Conservation (phyloP, 2,888 invertebrate species). For the Nebria brevicollis region DNA sequence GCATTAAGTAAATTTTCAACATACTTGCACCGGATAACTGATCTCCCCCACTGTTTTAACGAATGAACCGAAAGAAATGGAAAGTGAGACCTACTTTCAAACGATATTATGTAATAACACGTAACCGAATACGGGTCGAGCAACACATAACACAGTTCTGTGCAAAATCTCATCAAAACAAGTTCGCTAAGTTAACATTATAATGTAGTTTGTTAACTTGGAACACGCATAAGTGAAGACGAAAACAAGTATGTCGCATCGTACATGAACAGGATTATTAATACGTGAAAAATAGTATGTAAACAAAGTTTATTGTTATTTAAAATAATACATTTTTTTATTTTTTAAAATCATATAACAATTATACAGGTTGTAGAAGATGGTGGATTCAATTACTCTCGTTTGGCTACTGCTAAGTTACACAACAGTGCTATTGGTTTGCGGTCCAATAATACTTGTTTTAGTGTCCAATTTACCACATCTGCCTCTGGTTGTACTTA, state of each 20-base stretch:
- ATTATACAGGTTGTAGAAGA: conserved; percentile 53
- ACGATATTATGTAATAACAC: conserved; percentile 33
- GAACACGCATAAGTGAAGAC: not conserved
- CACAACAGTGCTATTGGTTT: conserved; percentile 71
- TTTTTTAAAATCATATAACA: not conserved
- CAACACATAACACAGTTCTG: conserved; percentile 33
- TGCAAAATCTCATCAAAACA: conserved; percentile 27
- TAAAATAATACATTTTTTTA: not conserved
- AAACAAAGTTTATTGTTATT: conserved; percentile 8
- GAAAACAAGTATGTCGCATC: not conserved
- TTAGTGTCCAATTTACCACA: conserved; percentile 76
- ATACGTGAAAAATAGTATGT: conserved; percentile 13
- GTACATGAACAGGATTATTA: not conserved
- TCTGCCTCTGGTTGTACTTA: conserved; percentile 73
- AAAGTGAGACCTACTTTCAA: conserved; percentile 55
- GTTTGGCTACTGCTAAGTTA: conserved; percentile 72
- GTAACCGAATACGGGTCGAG: conserved; percentile 35
- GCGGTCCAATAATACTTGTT: conserved; percentile 75
- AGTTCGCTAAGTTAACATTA: not conserved
- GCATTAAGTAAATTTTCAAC: not conserved
- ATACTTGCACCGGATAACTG: conserved; percentile 1
- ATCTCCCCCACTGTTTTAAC: not conserved
- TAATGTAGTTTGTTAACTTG: not conserved
- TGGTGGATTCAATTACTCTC: conserved; percentile 58
- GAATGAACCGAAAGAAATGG: conserved; percentile 33